These are phyloP conservation scores for Ectropis grisescens DNA, from an alignment of 1,140 invertebrate species.

Conservation along the genomic window DNA sequence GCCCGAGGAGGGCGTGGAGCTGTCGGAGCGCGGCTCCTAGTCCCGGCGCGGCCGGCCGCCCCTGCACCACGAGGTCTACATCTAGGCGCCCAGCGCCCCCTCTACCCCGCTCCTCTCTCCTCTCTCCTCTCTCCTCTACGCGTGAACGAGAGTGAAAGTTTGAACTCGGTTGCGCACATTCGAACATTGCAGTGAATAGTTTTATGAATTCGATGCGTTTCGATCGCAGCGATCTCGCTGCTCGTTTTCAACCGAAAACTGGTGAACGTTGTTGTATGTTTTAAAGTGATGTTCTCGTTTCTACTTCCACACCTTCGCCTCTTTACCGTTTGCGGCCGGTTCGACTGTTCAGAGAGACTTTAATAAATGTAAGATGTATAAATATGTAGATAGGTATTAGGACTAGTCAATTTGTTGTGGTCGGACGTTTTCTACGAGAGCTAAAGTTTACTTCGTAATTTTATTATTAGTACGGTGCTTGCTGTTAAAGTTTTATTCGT, in stretches of 20 bases:
- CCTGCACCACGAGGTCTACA: constrained; percentile 63
- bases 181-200: constrained; percentile 22
- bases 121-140: constrained; percentile 25
- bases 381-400: constrained; percentile 60
- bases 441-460: constrained; percentile 47
- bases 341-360: constrained; percentile 53
- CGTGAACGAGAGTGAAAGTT: constrained; percentile 30
- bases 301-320: constrained; percentile 12
- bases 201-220: constrained; percentile 5
- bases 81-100: constrained; percentile 28
- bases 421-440: constrained; percentile 61
- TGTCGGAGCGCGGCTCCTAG: constrained; percentile 60
- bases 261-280: constrained; percentile 6
- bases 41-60: constrained; percentile 64
- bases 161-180: constrained; percentile 54
- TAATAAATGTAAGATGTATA: constrained; percentile 55
- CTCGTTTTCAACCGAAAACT: constrained; percentile 1
- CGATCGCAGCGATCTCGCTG: neutral
- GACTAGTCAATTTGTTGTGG: constrained; percentile 67
- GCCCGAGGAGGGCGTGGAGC: constrained; percentile 49
- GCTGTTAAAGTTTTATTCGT: constrained; percentile 49
- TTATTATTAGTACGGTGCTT: constrained; percentile 62
- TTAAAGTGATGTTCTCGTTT: constrained; percentile 1
- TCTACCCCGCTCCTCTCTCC: constrained; percentile 13
- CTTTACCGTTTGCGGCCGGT: constrained; percentile 57